phyloP scores from a whole-genome alignment of 2,888 invertebrate genomes.

The Emmelina monodactyla region DNA sequence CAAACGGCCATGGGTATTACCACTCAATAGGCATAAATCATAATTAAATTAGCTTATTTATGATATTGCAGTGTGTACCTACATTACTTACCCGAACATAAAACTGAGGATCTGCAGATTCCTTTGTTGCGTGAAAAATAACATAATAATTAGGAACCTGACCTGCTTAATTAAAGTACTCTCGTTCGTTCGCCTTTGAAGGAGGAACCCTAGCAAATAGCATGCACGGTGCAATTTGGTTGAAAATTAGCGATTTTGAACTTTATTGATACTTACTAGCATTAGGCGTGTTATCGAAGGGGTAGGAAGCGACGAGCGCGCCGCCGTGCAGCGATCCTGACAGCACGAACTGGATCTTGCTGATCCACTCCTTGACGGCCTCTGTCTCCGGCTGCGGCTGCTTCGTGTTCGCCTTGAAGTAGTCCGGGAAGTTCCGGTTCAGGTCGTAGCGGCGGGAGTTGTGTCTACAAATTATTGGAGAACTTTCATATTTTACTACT shows the following conservation, averaged over 20 bases:
- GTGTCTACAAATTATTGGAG: conserved; percentile 60
- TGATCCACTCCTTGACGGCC: conserved; percentile 93
- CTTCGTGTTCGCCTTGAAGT: conserved; percentile 88
- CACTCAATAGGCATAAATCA: not conserved
- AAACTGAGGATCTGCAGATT: conserved; percentile 77
- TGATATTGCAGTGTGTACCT: not conserved
- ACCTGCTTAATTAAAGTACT: too few relatives aligned
- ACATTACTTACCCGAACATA: conserved; percentile 70
- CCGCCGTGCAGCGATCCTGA: conserved; percentile 96
- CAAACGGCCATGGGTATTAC: not conserved
- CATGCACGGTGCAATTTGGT: too few relatives aligned
- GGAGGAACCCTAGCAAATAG: too few relatives aligned
- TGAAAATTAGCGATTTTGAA: too few relatives aligned
- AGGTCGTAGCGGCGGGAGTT: conserved; percentile 90
- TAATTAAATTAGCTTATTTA: not conserved
- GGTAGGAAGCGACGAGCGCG: conserved; percentile 94
- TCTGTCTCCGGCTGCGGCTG: conserved; percentile 94
- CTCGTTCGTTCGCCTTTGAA: too few relatives aligned
- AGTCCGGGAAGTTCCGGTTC: conserved; percentile 96
- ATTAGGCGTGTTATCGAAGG: conserved; percentile 95
- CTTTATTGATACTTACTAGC: conserved; percentile 84
- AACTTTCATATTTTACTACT: too few relatives aligned
- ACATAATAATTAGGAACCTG: conserved; percentile 16
- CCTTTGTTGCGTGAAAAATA: conserved; percentile 59
- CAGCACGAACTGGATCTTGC: conserved; percentile 90